Evolutionary conservation across 2,113 vertebrate genomes (phyloP).

Genomic region (Strigops habroptila): DNA sequence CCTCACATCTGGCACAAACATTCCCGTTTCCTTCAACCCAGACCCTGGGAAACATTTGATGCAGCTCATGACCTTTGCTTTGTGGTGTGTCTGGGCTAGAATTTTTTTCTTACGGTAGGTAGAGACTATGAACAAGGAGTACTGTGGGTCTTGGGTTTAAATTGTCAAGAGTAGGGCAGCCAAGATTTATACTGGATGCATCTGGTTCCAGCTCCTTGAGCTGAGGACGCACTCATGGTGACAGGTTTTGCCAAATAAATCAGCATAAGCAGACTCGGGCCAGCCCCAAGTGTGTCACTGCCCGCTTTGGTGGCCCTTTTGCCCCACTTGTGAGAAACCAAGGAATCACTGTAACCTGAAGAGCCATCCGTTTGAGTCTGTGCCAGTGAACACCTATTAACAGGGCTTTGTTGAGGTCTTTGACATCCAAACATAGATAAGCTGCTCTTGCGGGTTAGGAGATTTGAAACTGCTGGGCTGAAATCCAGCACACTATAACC

Average conservation of each 20-base stretch:
- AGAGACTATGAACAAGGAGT: background rate
- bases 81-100: background rate
- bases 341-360: background rate
- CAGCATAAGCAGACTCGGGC: background rate
- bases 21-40: background rate
- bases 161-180: background rate
- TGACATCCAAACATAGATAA: slow-evolving; percentile 40
- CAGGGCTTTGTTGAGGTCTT: slow-evolving; percentile 20
- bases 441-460: slow-evolving; percentile 15
- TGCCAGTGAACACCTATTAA: background rate
- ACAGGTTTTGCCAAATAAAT: background rate
- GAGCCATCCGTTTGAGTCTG: background rate
- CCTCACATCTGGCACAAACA: background rate
- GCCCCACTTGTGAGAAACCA: background rate
- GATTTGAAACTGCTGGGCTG: slow-evolving; percentile 35
- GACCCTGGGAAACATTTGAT: background rate
- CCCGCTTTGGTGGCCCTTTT: background rate
- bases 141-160: background rate
- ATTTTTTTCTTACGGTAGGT: background rate
- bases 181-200: background rate
- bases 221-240: background rate
- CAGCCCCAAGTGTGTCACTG: background rate
- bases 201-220: background rate
- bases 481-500: background rate
- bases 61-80: background rate